These are phyloP conservation scores for Reticulitermes speratus DNA, from an alignment of 1,140 invertebrate species.

Conservation along the genomic window DNA sequence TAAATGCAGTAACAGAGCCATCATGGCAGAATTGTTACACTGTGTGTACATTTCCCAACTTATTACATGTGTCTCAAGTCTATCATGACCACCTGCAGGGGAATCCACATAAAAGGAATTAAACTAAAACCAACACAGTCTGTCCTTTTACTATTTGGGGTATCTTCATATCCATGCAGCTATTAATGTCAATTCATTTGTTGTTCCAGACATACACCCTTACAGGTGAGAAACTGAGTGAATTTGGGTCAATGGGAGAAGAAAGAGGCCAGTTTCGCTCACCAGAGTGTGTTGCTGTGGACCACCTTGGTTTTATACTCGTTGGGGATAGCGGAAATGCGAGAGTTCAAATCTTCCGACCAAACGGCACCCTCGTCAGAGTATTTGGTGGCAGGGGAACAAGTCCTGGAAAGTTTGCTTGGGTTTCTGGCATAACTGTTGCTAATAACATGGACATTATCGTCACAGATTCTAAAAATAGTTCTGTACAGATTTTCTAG, in stretches of 20 bases:
- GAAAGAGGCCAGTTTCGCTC: constrained; percentile 63
- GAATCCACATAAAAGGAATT: too few species aligned
- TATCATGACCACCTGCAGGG: too few species aligned
- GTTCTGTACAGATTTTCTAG: constrained; percentile 68
- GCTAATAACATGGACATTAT: constrained; percentile 65
- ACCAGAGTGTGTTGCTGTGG: constrained; percentile 67
- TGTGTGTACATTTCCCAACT: too few species aligned
- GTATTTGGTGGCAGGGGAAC: constrained; percentile 61
- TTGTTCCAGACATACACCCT: neutral
- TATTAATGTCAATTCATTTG: too few species aligned
- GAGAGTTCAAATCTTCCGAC: constrained; percentile 70
- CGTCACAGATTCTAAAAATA: constrained; percentile 68
- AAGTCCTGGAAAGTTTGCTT: constrained; percentile 63
- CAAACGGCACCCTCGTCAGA: constrained; percentile 60
- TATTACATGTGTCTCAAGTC: too few species aligned
- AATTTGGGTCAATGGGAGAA: constrained; percentile 60
- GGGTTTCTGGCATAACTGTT: constrained; percentile 68
- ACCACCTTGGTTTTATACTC: constrained; percentile 67
- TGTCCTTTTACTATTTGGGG: too few species aligned
- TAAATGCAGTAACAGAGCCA: too few species aligned
- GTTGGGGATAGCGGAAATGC: constrained; percentile 78
- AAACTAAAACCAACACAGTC: too few species aligned
- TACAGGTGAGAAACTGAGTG: constrained; percentile 45
- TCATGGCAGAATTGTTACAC: too few species aligned
- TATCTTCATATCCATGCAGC: too few species aligned